Base-by-base conservation (phyloP, 1,140 invertebrate genomes). In the Tachypleus tridentatus region DNA sequence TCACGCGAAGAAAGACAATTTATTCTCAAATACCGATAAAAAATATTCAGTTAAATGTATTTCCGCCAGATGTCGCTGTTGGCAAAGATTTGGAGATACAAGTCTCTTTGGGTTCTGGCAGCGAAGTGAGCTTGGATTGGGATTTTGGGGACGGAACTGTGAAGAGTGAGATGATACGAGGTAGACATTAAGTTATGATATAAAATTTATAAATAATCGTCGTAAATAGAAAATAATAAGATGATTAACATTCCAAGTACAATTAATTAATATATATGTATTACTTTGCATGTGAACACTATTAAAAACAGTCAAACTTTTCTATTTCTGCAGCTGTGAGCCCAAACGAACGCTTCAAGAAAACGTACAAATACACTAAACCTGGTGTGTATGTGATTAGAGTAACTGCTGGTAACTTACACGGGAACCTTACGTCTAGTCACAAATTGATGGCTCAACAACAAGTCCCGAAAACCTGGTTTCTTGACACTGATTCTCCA, bases 121-220 rank as follows among this genome's bases (percentile, higher is more conserved):
- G 67, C 3, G 65, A 71, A 64, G 68, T 73, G 10, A 68, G 71
- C 51, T 49, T 73, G 8, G 51, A 67, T 7, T 73, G 72, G 72
- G 71, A 73, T 60, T 73, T 71, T 63, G 72, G 72, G 10, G 72
- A 73, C 68, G 71, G 70, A 8, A 66, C 64, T 50, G 63, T 64
- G 7, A 66, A 67, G 10, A 69, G 61, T 11, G 68, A 72, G 61
- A 64, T 69, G 51, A 63, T 72, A 47, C 54, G 63, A 71, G 66
- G 71, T 72, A 63, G n/a, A 54, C n/a, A 54, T 54, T 29, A 29
- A 29, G 29, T 29, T 2, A 29, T 29, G 29, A 29, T 29, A 29
- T 29, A 29, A 29, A 29, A 29, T 29, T 29, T 29, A 2, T 29
- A 29, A 29, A 2, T 29, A 29, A 29, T 29, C 29, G 29, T 29